A percentile compares a stretch with the other conserved stretches of the same genome.
Conservation (phyloP, 1,140 invertebrate species). For the Homarus americanus region DNA sequence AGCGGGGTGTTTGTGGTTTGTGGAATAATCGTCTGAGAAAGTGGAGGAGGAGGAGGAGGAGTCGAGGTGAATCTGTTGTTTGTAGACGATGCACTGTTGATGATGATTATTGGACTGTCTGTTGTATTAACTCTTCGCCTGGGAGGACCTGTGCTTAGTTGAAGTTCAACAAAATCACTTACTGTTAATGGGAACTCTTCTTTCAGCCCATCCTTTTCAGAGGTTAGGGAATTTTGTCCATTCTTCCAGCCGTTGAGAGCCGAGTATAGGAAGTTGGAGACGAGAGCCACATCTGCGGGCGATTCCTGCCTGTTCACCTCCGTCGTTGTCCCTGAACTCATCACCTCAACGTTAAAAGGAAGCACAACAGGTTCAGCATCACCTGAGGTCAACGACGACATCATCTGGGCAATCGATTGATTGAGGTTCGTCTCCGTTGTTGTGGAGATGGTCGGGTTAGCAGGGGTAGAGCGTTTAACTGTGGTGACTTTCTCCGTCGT, state of each 20-base stretch:
- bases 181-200: background rate
- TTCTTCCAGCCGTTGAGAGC: constrained; percentile 48
- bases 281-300: constrained; percentile 41
- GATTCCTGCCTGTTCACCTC: background rate
- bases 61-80: background rate
- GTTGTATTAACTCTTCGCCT: background rate
- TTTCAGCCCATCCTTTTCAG: background rate
- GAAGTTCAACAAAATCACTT: background rate
- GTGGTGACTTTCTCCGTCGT: constrained; percentile 54
- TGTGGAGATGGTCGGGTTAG: background rate
- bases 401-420: constrained; percentile 35
- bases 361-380: background rate
- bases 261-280: constrained; percentile 57
- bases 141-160: background rate
- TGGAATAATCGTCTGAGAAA: no score
- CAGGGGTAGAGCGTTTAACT: constrained; percentile 31
- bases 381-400: constrained; percentile 19
- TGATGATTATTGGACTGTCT: constrained; percentile 39
- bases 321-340: background rate
- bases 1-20: no score
- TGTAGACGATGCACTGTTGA: background rate
- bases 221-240: background rate
- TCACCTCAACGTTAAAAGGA: background rate
- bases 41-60: background rate
- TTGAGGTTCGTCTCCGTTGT: background rate